Percentiles rank a stretch among this genome's conserved stretches.
Evolutionary conservation across 2,888 invertebrate species (phyloP).

Genomic region (Drosophila anomalata): DNA sequence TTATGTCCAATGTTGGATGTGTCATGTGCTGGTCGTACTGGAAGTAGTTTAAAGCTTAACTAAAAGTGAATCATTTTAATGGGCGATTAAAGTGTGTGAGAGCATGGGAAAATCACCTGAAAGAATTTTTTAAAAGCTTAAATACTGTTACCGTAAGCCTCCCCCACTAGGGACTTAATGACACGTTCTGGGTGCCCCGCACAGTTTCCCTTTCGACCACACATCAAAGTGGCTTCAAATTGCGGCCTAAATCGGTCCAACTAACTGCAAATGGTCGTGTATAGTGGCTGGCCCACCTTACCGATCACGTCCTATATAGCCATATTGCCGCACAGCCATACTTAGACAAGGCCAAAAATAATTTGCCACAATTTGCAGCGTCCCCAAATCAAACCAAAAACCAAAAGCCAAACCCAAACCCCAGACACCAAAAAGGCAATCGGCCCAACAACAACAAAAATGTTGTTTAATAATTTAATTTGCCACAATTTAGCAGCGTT

Average conservation of each 20-base stretch:
- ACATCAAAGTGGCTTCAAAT: slow-evolving; percentile 42
- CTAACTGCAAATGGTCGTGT: slow-evolving; percentile 35
- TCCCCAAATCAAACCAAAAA: slow-evolving; percentile 45
- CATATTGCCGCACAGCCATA: slow-evolving; percentile 56
- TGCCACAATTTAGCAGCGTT: slow-evolving; percentile 83
- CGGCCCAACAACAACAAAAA: slow-evolving; percentile 49
- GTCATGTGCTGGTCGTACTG: slow-evolving; percentile 10
- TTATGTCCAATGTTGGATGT: slow-evolving; percentile 26
- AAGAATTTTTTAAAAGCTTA: slow-evolving; percentile 7
- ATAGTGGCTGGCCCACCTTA: slow-evolving; percentile 16
- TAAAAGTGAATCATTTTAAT: background rate
- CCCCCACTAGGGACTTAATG: slow-evolving; percentile 34
- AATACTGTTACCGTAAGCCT: slow-evolving; percentile 20
- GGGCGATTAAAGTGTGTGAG: background rate
- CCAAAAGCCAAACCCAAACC: slow-evolving; percentile 36
- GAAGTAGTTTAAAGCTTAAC: background rate
- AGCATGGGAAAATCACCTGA: background rate
- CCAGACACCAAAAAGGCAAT: slow-evolving; percentile 48
- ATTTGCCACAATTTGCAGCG: slow-evolving; percentile 75
- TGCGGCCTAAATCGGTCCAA: slow-evolving; percentile 35
- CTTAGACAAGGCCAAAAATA: slow-evolving; percentile 79
- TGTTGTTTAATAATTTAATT: slow-evolving; percentile 83
- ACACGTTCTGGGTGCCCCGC: slow-evolving; percentile 11
- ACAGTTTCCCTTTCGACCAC: slow-evolving; percentile 36
- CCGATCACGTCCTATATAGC: slow-evolving; percentile 41